A percentile compares a stretch with the other conserved stretches of the same genome.
phyloP scores from a whole-genome alignment of 2,888 invertebrate genomes.

The Taenaris catops region DNA sequence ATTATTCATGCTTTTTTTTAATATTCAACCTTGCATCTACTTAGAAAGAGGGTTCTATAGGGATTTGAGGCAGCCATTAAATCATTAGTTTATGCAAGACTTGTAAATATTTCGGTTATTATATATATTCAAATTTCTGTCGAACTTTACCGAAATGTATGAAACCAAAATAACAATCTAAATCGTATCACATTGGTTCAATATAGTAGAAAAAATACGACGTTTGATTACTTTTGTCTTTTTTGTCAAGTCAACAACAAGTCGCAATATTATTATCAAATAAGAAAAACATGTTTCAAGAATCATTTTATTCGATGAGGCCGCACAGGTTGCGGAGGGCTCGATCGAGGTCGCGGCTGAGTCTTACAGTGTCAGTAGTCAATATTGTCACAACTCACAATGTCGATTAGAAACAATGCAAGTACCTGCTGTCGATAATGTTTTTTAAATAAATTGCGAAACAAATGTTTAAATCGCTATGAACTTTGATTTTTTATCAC shows the following conservation, averaged over 20 bases:
- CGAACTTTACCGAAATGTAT: too few relatives aligned
- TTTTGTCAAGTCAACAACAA: conserved; percentile 4
- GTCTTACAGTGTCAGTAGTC: conserved; percentile 21
- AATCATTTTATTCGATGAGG: conserved; percentile 58
- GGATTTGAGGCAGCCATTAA: too few relatives aligned
- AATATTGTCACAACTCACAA: conserved; percentile 21
- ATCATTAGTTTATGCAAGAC: too few relatives aligned
- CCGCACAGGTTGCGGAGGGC: conserved; percentile 72
- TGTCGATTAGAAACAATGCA: conserved; percentile 13
- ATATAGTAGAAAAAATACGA: neutral
- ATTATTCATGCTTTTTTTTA: too few relatives aligned
- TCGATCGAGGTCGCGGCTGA: conserved; percentile 51
- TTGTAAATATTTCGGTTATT: too few relatives aligned
- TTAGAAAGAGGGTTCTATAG: too few relatives aligned
- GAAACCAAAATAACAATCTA: too few relatives aligned
- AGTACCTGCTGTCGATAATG: conserved; percentile 4
- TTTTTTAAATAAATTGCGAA: conserved; percentile 10
- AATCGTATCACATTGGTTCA: neutral
- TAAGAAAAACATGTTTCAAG: conserved; percentile 41
- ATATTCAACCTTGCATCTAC: too few relatives aligned
- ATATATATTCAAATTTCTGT: too few relatives aligned
- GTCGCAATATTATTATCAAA: conserved; percentile 5
- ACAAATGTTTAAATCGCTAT: conserved; percentile 4
- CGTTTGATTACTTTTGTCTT: neutral
- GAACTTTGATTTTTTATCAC: conserved; percentile 10